A percentile compares a stretch with the other conserved stretches of the same genome.
Conservation (phyloP, 2,113 vertebrate genomes). For the Xenopus laevis region DNA sequence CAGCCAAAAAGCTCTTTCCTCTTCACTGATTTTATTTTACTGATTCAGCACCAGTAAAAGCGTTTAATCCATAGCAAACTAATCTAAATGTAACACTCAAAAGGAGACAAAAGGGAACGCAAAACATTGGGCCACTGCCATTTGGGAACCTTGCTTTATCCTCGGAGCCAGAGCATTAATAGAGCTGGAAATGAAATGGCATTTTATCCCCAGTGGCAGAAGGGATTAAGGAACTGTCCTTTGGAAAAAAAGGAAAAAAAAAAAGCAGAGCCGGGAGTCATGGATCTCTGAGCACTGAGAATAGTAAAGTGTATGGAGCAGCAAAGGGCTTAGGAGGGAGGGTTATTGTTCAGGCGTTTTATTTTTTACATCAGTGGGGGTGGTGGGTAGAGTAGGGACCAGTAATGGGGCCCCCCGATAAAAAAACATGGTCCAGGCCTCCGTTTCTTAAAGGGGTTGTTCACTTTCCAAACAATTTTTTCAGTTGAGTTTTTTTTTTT, state of each 20-base stretch:
- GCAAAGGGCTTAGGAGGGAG: conserved; percentile 10
- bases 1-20: conserved; percentile 57
- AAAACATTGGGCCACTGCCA: conserved; percentile 59
- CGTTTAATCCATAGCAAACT: conserved; percentile 69
- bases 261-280: conserved; percentile 60
- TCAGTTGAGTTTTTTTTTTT: too few species aligned
- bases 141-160: conserved; percentile 67
- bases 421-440: not conserved
- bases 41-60: conserved; percentile 63
- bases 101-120: conserved; percentile 63
- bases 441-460: too few species aligned
- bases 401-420: conserved; percentile 44
- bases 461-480: too few species aligned
- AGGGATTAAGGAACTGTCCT: conserved; percentile 65
- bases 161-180: conserved; percentile 61
- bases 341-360: conserved; percentile 3
- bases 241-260: conserved; percentile 60
- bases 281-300: conserved; percentile 66
- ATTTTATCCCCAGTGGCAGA: conserved; percentile 62
- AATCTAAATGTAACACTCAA: conserved; percentile 74
- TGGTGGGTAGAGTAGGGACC: not conserved
- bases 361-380: conserved; percentile 48
- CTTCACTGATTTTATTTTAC: conserved; percentile 54
- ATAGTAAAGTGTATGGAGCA: conserved; percentile 55
- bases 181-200: conserved; percentile 68